Conservation (phyloP, 1,140 invertebrate species). For the Zaprionus ornatus region DNA sequence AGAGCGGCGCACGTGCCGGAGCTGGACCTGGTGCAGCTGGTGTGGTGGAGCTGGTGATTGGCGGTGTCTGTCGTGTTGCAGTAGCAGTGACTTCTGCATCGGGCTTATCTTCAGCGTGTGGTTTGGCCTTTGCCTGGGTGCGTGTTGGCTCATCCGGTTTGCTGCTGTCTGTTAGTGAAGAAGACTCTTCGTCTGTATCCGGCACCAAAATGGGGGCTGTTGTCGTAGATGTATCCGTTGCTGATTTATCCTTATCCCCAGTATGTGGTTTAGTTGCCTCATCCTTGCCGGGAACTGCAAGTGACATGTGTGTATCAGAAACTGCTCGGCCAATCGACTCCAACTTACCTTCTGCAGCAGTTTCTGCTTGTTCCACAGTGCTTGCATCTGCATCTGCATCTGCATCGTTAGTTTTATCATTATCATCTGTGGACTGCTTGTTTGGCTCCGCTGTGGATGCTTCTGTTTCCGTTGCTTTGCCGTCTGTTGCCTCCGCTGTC, state of each 20-base stretch:
- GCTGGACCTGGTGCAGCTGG: conserved; percentile 36
- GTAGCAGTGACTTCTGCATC: conserved; percentile 38
- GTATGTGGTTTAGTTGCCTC: conserved; percentile 17
- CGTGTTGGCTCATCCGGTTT: conserved; percentile 53
- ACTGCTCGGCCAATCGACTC: rapidly evolving
- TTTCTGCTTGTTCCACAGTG: background rate
- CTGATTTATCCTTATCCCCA: conserved; percentile 23
- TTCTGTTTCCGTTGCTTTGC: background rate
- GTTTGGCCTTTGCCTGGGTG: conserved; percentile 21
- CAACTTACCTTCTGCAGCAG: conserved; percentile 10
- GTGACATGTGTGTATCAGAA: background rate
- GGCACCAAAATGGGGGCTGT: conserved; percentile 58
- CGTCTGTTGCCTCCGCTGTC: background rate
- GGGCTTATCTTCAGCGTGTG: conserved; percentile 32
- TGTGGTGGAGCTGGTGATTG: conserved; percentile 1
- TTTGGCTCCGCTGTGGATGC: background rate
- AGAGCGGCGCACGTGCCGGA: conserved; percentile 47
- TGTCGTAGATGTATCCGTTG: background rate
- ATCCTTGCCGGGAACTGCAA: conserved; percentile 16
- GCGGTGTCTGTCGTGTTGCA: conserved; percentile 17
- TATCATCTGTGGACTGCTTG: background rate
- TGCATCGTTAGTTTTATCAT: background rate
- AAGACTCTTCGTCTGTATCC: conserved; percentile 86
- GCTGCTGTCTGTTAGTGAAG: conserved; percentile 83
- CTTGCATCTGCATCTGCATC: background rate